A percentile compares a stretch with the other conserved stretches of the same genome.
phyloP scores from a whole-genome alignment of 2,888 invertebrate species.

The Ptychoptera albimana region DNA sequence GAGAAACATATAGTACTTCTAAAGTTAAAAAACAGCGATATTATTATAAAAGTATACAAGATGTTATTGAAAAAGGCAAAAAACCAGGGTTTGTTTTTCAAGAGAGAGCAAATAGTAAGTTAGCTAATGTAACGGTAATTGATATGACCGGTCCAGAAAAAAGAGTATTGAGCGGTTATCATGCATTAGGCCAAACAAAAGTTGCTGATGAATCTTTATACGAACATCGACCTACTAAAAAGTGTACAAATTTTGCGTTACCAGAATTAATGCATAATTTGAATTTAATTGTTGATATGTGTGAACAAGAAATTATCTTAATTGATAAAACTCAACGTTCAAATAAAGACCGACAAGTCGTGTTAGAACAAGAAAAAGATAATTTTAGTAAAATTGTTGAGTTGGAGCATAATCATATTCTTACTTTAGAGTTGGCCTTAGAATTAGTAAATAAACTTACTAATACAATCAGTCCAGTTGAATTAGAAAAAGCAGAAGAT shows the following conservation, averaged over 20 bases:
- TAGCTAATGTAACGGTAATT: slow-evolving; percentile 88
- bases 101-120: slow-evolving; percentile 33
- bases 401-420: slow-evolving; percentile 56
- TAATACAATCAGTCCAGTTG: slow-evolving; percentile 26
- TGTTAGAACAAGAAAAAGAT: slow-evolving; percentile 62
- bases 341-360: slow-evolving; percentile 62
- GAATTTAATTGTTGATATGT: slow-evolving; percentile 76
- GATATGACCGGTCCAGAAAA: slow-evolving; percentile 97
- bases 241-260: slow-evolving; percentile 52
- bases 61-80: slow-evolving; percentile 78
- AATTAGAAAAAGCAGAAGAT: slow-evolving; percentile 30
- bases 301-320: slow-evolving; percentile 87
- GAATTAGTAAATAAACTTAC: slow-evolving; percentile 41
- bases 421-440: slow-evolving; percentile 53
- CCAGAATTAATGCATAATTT: slow-evolving; percentile 90
- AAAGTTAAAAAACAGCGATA: slow-evolving; percentile 57
- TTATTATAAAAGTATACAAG: slow-evolving; percentile 70
- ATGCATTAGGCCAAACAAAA: slow-evolving; percentile 61
- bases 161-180: slow-evolving; percentile 81
- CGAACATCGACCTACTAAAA: slow-evolving; percentile 45
- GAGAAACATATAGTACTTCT: slow-evolving; percentile 28
- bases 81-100: slow-evolving; percentile 29
- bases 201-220: slow-evolving; percentile 39
- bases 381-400: slow-evolving; percentile 47
- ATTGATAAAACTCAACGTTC: slow-evolving; percentile 63